Conservation (phyloP, 2,888 invertebrate species). For the Agrochola lota region DNA sequence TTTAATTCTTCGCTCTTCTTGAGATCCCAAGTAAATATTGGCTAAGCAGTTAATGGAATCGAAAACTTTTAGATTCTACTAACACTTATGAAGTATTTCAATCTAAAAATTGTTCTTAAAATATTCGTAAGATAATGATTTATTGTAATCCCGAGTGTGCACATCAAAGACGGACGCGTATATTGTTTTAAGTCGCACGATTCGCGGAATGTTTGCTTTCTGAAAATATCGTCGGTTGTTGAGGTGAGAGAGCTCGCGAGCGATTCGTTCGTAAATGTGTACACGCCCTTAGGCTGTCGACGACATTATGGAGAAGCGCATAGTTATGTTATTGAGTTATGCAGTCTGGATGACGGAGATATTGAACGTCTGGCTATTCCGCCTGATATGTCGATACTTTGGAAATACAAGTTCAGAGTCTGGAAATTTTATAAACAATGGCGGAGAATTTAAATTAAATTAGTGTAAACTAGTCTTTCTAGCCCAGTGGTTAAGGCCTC, state of each 20-base stretch:
- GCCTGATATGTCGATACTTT: slow-evolving; percentile 53
- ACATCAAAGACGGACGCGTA: neutral
- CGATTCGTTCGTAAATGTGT: slow-evolving; percentile 24
- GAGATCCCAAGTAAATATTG: slow-evolving; percentile 31
- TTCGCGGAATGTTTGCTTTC: neutral
- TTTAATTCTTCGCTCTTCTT: slow-evolving; percentile 14
- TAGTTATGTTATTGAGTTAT: slow-evolving; percentile 89
- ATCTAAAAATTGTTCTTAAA: slow-evolving; percentile 61
- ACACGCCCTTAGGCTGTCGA: slow-evolving; percentile 40
- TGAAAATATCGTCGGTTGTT: neutral
- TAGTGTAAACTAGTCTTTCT: too few species aligned
- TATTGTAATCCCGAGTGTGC: slow-evolving; percentile 68
- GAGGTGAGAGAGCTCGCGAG: neutral
- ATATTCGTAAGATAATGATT: slow-evolving; percentile 69
- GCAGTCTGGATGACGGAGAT: slow-evolving; percentile 78
- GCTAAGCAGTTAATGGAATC: slow-evolving; percentile 7
- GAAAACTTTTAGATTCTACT: slow-evolving; percentile 19
- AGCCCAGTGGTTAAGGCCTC: too few species aligned
- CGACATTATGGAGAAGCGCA: slow-evolving; percentile 75
- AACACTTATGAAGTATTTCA: slow-evolving; percentile 32
- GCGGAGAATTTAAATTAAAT: neutral
- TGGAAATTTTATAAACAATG: neutral
- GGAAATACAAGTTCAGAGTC: slow-evolving; percentile 11
- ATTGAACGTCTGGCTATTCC: slow-evolving; percentile 79
- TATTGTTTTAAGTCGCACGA: neutral